phyloP scores from a whole-genome alignment of 2,888 invertebrate genomes.

The Hydraecia micacea region DNA sequence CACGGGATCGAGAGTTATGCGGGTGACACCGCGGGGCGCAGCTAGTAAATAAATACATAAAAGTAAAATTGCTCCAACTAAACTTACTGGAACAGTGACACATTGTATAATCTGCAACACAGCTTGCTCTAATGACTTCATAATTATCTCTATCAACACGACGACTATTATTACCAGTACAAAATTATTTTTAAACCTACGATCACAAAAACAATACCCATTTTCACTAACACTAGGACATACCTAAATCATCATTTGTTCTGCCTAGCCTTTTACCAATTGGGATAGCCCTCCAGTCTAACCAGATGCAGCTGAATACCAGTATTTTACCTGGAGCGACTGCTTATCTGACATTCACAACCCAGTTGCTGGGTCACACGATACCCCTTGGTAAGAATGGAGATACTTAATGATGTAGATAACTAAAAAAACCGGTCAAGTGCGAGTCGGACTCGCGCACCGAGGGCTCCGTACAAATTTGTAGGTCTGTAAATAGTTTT shows the following conservation, averaged over 20 bases:
- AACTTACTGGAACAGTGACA: conserved; percentile 46
- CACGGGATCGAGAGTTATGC: too few species aligned
- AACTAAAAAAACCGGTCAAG: not conserved
- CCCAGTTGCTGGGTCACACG: not conserved
- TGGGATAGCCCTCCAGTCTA: too few species aligned
- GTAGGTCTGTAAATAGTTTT: too few species aligned
- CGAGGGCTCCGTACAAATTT: too few species aligned
- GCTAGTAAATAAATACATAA: too few species aligned
- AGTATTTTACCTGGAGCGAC: not conserved
- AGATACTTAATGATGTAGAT: not conserved
- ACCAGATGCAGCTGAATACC: not conserved
- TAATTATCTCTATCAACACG: not conserved
- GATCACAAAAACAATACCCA: not conserved
- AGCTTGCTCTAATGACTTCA: conserved; percentile 71
- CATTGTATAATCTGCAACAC: conserved; percentile 68
- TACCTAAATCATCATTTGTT: not conserved
- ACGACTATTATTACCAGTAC: not conserved
- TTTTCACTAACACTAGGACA: not conserved
- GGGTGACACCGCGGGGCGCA: too few species aligned
- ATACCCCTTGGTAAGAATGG: not conserved
- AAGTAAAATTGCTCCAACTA: too few species aligned
- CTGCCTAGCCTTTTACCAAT: not conserved
- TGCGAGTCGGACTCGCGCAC: too few species aligned
- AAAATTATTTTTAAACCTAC: conserved; percentile 9
- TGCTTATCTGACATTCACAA: not conserved